A percentile compares a stretch with the other conserved stretches of the same genome.
These are phyloP conservation scores for Rynchops niger DNA, from an alignment of 2,113 vertebrate species.

Conservation along the genomic window DNA sequence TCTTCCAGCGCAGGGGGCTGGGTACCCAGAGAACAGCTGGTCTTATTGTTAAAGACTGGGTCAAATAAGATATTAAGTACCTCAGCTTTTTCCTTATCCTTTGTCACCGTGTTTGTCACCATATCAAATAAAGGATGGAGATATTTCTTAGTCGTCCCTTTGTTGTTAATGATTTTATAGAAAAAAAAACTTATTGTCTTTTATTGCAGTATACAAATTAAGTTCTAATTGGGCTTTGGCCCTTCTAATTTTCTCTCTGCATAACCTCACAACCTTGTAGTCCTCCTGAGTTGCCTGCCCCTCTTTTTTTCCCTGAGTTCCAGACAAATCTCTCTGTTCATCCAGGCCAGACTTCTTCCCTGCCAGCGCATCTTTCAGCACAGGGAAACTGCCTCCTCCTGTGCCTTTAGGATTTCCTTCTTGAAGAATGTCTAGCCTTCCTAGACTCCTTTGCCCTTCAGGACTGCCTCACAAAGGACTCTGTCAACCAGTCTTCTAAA, in stretches of 20 bases:
- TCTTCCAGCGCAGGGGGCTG: neutral
- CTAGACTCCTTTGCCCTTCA: neutral
- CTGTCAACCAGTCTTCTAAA: neutral
- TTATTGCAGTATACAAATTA: neutral
- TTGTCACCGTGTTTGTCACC: neutral
- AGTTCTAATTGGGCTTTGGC: neutral
- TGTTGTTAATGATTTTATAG: neutral
- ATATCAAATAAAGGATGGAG: neutral
- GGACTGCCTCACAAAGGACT: neutral
- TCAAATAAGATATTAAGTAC: neutral
- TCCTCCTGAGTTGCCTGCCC: neutral
- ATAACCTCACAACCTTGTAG: neutral
- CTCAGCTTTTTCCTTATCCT: neutral
- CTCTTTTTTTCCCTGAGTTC: neutral
- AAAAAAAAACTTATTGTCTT: neutral
- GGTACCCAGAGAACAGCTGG: neutral
- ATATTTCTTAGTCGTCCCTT: neutral
- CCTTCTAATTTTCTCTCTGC: neutral
- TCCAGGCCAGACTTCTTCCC: neutral
- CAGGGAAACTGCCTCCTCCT: neutral
- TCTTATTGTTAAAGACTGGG: neutral
- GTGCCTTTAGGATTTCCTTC: neutral
- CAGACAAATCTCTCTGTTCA: neutral
- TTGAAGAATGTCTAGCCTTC: neutral
- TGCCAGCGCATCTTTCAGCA: neutral